Percentiles rank a stretch among this genome's conserved stretches.
These are phyloP conservation scores for Branchinecta lynchi DNA, from an alignment of 1,140 invertebrate species.

Conservation along the genomic window DNA sequence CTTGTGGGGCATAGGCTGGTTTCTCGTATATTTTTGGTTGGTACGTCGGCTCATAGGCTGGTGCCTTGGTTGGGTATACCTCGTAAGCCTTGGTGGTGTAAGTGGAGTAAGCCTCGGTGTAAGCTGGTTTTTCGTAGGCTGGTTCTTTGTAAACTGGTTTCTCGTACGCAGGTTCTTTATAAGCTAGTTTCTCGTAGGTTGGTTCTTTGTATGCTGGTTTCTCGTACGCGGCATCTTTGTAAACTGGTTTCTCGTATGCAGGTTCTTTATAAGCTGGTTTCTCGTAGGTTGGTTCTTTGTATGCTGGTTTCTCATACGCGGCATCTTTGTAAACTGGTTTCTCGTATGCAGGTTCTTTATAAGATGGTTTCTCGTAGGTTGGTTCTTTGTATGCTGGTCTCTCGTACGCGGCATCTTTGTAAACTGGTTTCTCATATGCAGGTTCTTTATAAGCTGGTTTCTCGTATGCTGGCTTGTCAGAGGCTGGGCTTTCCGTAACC, in stretches of 20 bases:
- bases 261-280: no score
- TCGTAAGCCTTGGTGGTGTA: no score
- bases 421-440: not conserved
- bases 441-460: not conserved
- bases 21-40: no score
- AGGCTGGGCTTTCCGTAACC: not conserved
- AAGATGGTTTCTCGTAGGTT: not conserved
- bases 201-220: no score
- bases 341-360: not conserved
- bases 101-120: not conserved
- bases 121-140: conserved; percentile 2
- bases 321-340: not conserved
- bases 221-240: no score
- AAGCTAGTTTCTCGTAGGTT: no score
- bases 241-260: no score
- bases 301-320: not conserved
- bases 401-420: not conserved
- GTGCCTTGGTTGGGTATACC: no score
- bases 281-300: not conserved
- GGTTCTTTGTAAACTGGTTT: not conserved
- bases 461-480: not conserved
- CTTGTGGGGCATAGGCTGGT: no score
- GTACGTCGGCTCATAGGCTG: no score
- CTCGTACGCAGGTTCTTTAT: not conserved
- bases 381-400: not conserved